phyloP scores from a whole-genome alignment of 2,797 vertebrate genomes.

The Apogon hyalosoma region DNA sequence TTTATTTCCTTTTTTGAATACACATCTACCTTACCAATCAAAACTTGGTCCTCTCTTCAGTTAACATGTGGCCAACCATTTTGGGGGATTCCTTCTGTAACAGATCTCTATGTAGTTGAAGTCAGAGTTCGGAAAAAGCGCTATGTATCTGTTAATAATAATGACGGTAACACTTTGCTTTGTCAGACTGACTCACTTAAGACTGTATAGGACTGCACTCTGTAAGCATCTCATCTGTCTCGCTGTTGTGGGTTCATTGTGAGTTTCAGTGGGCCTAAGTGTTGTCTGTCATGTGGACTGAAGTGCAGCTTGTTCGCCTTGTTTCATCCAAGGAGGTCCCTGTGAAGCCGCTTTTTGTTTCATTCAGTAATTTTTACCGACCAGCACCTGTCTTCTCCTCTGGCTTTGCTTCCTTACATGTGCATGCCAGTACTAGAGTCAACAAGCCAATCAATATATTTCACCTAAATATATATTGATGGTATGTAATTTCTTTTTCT shows the following conservation, averaged over 20 bases:
- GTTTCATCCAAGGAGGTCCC: conserved; percentile 21
- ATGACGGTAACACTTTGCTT: neutral
- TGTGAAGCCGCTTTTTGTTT: conserved; percentile 40
- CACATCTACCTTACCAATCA: too few relatives aligned
- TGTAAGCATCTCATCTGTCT: conserved; percentile 43
- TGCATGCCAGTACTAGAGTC: conserved; percentile 65
- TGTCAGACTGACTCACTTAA: conserved; percentile 1
- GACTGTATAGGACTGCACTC: conserved; percentile 25
- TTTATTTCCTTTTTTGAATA: too few relatives aligned
- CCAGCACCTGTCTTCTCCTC: conserved; percentile 54
- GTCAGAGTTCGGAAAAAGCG: too few relatives aligned
- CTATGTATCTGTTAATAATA: neutral
- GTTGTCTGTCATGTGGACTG: conserved; percentile 42
- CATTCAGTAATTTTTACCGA: conserved; percentile 51
- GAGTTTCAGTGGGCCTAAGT: conserved; percentile 15
- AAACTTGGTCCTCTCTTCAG: too few relatives aligned
- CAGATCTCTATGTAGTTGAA: too few relatives aligned
- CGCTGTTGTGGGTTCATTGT: conserved; percentile 32
- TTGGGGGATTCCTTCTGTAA: too few relatives aligned
- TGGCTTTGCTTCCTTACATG: conserved; percentile 78
- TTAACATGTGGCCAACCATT: too few relatives aligned
- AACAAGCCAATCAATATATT: conserved; percentile 51
- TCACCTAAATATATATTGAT: conserved; percentile 55
- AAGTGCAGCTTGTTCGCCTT: conserved; percentile 13
- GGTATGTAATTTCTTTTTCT: conserved; percentile 17